Base-by-base conservation (phyloP, 1,140 invertebrate genomes). In the Tenebrio molitor region DNA sequence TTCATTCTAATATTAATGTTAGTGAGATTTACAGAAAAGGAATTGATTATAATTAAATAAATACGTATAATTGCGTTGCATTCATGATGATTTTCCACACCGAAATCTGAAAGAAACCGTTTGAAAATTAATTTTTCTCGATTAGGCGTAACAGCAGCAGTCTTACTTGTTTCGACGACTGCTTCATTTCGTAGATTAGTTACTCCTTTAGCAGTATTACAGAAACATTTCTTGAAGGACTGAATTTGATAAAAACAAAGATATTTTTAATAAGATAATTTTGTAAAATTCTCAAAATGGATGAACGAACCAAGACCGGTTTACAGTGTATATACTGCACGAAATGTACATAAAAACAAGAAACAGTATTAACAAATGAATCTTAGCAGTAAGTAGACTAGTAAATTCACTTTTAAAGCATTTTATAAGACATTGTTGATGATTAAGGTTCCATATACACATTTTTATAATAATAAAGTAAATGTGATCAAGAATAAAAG, bases 281-380 rank as follows among this genome's bases (percentile, higher is more conserved):
- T 50, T 46, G 33, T 50, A 39, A 50, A 50, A 1, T 50, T 46
- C 21, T 69, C 8, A 65, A 33, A n/a, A 33, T 65, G 19, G 44
- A 46, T 25, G 42, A 46, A 65, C 42, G 70, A 71, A 71, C 70
- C 70, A 71, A 71, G 16, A 33, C 70, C 70, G 70, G 70, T 66
- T 64, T 29, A 71, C 70, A 71, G 70, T 71, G 70, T 71, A 66
- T 25, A 66, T 71, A 46, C 25, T 66, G 70, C 44, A 71, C 50
- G 50, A 53, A 58, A 41, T 62, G 42, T 46, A 53, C n/a, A 69
- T 50, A 53, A 53, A 25, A 53, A 19, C 17, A 29, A 4, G 3
- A 50, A 69, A 41, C 67, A 69, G 67, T 69, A 69, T 69, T 69
- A n/a, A 69, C 42, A 29, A 44, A 21, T n/a, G n/a, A 53, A 23